Conservation (phyloP, 2,888 invertebrate species). For the Drosophila putrida region DNA sequence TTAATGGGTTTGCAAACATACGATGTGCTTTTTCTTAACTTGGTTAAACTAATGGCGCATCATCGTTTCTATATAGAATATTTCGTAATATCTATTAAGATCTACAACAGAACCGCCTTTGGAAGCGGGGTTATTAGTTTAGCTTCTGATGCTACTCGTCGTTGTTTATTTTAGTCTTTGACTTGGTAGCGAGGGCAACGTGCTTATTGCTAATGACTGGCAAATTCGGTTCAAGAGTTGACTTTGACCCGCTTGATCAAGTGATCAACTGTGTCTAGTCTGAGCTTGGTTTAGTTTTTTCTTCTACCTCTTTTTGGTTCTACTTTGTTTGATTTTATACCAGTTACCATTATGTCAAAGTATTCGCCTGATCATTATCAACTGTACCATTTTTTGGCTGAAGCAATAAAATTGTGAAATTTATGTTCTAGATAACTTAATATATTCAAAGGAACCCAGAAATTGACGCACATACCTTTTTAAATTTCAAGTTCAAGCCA, state of each 20-base stretch:
- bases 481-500: conserved; percentile 40
- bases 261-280: conserved; percentile 54
- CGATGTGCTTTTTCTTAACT: conserved; percentile 6
- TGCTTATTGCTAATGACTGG: conserved; percentile 67
- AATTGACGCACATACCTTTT: not conserved
- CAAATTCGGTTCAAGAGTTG: conserved; percentile 62
- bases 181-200: conserved; percentile 54
- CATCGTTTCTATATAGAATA: conserved; percentile 4
- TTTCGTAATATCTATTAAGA: conserved; percentile 6
- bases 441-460: not conserved
- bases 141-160: conserved; percentile 24
- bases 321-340: conserved; percentile 45
- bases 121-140: conserved; percentile 42
- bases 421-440: conserved; percentile 17
- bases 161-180: conserved; percentile 44
- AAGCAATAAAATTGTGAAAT: conserved; percentile 13
- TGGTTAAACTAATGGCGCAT: conserved; percentile 28
- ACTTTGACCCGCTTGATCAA: conserved; percentile 76
- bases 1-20: conserved; percentile 20
- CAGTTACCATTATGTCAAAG: conserved; percentile 36
- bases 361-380: conserved; percentile 43
- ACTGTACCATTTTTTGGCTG: conserved; percentile 2
- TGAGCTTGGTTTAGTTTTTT: conserved; percentile 1
- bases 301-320: conserved; percentile 49
- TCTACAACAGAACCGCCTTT: conserved; percentile 13